These are phyloP conservation scores for Horisme vitalbata DNA, from an alignment of 2,888 invertebrate genomes.

Conservation along the genomic window DNA sequence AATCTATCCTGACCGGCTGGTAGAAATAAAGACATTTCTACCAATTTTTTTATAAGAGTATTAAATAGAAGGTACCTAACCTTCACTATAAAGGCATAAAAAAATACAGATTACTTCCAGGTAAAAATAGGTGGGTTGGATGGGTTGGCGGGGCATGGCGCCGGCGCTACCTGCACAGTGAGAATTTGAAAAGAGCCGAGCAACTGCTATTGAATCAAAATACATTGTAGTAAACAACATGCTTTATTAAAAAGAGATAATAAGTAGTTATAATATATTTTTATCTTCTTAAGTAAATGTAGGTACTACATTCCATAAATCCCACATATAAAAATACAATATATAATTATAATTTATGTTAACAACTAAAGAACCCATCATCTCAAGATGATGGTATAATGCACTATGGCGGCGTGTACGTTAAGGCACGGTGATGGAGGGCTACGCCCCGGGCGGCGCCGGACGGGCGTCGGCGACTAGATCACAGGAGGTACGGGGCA, in stretches of 20 bases:
- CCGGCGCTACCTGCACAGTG: constrained; percentile 68
- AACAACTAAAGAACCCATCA: constrained; percentile 79
- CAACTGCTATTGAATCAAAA: constrained; percentile 50
- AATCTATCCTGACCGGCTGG: too few relatives aligned
- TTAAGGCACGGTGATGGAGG: constrained; percentile 78
- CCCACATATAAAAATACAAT: constrained; percentile 81
- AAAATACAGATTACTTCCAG: constrained; percentile 41
- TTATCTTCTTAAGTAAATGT: constrained; percentile 70
- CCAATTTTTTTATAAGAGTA: too few relatives aligned
- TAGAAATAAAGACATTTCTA: too few relatives aligned
- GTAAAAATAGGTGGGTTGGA: constrained; percentile 41
- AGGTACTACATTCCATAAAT: constrained; percentile 75
- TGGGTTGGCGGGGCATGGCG: constrained; percentile 49
- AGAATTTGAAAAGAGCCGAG: constrained; percentile 22
- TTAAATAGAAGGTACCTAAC: background rate
- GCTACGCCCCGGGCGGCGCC: constrained; percentile 80
- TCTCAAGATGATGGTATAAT: constrained; percentile 72
- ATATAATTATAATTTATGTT: constrained; percentile 64
- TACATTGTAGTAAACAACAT: constrained; percentile 70
- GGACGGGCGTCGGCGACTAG: constrained; percentile 79
- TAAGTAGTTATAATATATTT: constrained; percentile 67
- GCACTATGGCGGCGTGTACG: constrained; percentile 79
- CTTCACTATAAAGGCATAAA: constrained; percentile 6
- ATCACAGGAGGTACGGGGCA: constrained; percentile 73
- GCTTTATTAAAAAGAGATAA: constrained; percentile 75